These are phyloP conservation scores for Rafetus swinhoei DNA, from an alignment of 2,113 vertebrate genomes.

Conservation along the genomic window DNA sequence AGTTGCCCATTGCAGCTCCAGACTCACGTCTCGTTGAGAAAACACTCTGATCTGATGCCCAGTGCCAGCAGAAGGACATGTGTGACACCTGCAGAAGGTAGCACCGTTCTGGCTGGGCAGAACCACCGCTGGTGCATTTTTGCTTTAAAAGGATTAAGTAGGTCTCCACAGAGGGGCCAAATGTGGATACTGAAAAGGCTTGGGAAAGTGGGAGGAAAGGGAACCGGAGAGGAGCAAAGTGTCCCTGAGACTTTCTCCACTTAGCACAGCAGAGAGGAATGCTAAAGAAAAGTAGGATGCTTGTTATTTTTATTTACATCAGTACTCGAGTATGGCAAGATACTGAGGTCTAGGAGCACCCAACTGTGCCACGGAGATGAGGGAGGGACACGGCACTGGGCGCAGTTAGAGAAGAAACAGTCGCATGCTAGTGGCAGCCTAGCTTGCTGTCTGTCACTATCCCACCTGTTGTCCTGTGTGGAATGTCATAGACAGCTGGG, in stretches of 20 bases:
- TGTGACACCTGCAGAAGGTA: too few species aligned
- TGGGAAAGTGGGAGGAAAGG: not conserved
- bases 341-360: not conserved
- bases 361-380: not conserved
- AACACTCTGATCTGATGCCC: too few species aligned
- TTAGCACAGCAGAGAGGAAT: not conserved
- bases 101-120: too few species aligned
- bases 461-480: not conserved
- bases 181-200: not conserved
- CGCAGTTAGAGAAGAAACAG: not conserved
- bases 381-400: not conserved
- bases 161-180: too few species aligned
- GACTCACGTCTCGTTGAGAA: not conserved
- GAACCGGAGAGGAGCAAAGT: not conserved
- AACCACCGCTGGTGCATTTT: too few species aligned
- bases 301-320: not conserved
- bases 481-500: not conserved
- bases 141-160: too few species aligned
- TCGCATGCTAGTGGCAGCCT: not conserved
- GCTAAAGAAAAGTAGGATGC: not conserved
- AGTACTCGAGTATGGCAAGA: not conserved
- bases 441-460: not conserved
- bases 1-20: too few species aligned
- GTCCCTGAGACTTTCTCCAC: not conserved
- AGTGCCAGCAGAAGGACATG: too few species aligned